phyloP scores from a whole-genome alignment of 92 coral and sea anemone species.

The Heliopora coerulea region DNA sequence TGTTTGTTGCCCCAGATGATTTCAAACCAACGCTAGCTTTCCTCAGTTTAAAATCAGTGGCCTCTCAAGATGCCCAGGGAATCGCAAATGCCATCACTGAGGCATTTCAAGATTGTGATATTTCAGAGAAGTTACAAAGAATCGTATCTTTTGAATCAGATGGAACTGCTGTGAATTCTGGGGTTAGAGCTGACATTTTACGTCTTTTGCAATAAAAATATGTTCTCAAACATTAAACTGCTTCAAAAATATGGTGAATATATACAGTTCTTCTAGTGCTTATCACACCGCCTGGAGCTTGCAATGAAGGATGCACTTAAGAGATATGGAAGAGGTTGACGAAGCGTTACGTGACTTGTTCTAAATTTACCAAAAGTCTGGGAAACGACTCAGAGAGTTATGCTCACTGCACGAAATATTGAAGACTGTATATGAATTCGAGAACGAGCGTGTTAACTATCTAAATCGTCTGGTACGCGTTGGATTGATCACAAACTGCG shows the following conservation, averaged over 20 bases:
- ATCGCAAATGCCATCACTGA: constrained; percentile 55
- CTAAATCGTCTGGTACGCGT: no score
- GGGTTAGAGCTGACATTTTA: constrained; percentile 58
- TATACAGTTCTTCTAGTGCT: constrained; percentile 61
- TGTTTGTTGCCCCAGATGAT: constrained; percentile 52
- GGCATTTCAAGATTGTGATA: constrained; percentile 52
- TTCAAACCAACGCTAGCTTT: constrained; percentile 44
- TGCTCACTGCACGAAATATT: no score
- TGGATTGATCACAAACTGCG: no score
- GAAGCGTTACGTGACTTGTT: constrained; percentile 52
- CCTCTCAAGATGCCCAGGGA: constrained; percentile 59
- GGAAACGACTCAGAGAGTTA: constrained; percentile 61
- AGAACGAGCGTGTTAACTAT: no score
- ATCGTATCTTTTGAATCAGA: constrained; percentile 65
- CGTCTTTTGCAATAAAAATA: constrained; percentile 43
- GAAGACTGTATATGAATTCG: no score
- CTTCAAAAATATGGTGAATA: constrained; percentile 55
- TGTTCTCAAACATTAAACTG: no score
- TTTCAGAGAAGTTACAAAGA: no score
- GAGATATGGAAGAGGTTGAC: constrained; percentile 58
- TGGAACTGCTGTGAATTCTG: constrained; percentile 64
- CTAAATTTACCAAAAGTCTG: constrained; percentile 60
- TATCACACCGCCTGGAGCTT: constrained; percentile 58
- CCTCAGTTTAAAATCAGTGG: constrained; percentile 50
- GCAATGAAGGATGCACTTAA: constrained; percentile 57